Conservation (phyloP, 2,888 invertebrate species). For the Digitonthophagus gazella region DNA sequence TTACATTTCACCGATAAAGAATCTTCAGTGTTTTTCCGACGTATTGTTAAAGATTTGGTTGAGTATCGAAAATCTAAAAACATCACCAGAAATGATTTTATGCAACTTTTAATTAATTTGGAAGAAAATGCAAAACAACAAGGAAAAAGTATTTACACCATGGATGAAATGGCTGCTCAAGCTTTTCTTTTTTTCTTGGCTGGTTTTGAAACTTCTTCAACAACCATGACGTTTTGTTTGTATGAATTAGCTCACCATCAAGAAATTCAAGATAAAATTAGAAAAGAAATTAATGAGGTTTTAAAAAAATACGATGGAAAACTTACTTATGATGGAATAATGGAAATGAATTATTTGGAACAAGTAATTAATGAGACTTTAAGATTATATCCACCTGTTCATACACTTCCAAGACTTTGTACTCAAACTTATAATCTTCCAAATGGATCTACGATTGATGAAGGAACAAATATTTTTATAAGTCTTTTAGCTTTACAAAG, state of each 20-base stretch:
- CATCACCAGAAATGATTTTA: conserved; percentile 41
- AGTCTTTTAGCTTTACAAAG: conserved; percentile 39
- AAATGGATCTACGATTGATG: conserved; percentile 25
- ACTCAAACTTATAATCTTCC: conserved; percentile 34
- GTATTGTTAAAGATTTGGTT: conserved; percentile 34
- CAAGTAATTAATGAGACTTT: neutral
- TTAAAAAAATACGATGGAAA: conserved; percentile 40
- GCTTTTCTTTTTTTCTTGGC: conserved; percentile 50
- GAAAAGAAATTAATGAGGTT: conserved; percentile 45
- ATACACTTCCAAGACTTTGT: conserved; percentile 30
- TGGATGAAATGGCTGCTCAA: conserved; percentile 40
- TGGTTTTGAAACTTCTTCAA: conserved; percentile 51
- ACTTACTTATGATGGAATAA: neutral
- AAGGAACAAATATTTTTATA: conserved; percentile 31
- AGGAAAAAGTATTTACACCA: neutral
- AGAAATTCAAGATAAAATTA: conserved; percentile 48
- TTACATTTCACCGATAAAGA: neutral
- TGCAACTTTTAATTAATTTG: conserved; percentile 41
- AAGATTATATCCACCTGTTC: neutral
- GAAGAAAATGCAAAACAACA: conserved; percentile 31
- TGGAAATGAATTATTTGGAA: neutral
- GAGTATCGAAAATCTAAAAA: conserved; percentile 31
- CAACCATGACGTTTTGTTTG: conserved; percentile 44
- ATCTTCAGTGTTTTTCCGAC: conserved; percentile 37
- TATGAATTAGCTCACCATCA: conserved; percentile 48